Percentiles rank a stretch among this genome's conserved stretches.
Conservation (phyloP, 2,797 vertebrate species). For the Phataginus tricuspis region DNA sequence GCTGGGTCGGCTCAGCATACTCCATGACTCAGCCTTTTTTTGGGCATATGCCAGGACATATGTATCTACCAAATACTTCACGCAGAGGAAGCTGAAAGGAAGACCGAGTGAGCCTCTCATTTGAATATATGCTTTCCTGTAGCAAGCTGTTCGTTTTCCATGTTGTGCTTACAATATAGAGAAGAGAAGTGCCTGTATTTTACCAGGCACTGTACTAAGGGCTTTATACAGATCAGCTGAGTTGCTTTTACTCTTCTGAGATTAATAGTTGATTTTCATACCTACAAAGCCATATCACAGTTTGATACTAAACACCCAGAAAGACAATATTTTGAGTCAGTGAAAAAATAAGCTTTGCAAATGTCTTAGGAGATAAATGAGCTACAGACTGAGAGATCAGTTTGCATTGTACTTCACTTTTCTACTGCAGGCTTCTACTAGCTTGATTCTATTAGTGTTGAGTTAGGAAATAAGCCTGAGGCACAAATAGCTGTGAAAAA, state of each 20-base stretch:
- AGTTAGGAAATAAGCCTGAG: constrained; percentile 67
- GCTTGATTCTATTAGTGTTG: constrained; percentile 50
- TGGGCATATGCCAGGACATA: not conserved
- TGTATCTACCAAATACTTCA: not conserved
- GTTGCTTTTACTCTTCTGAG: not conserved
- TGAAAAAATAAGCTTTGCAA: constrained; percentile 8
- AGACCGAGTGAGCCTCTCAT: not conserved
- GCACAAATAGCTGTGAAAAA: constrained; percentile 52
- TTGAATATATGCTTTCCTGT: not conserved
- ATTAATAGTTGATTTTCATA: constrained; percentile 2
- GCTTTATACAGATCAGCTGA: not conserved
- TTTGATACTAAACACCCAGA: not conserved
- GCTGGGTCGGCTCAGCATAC: not conserved
- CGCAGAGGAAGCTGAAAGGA: not conserved
- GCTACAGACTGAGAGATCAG: not conserved
- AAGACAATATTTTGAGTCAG: constrained; percentile 20
- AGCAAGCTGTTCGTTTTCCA: not conserved
- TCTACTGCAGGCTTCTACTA: constrained; percentile 33
- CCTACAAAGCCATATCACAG: constrained; percentile 19
- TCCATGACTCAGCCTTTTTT: not conserved
- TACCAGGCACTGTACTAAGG: not conserved
- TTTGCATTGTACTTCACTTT: constrained; percentile 45
- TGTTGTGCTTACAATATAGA: not conserved
- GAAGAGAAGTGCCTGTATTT: not conserved
- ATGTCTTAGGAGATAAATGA: constrained; percentile 54